Conservation (phyloP, 2,113 vertebrate species). For the Callocephalon fimbriatum region DNA sequence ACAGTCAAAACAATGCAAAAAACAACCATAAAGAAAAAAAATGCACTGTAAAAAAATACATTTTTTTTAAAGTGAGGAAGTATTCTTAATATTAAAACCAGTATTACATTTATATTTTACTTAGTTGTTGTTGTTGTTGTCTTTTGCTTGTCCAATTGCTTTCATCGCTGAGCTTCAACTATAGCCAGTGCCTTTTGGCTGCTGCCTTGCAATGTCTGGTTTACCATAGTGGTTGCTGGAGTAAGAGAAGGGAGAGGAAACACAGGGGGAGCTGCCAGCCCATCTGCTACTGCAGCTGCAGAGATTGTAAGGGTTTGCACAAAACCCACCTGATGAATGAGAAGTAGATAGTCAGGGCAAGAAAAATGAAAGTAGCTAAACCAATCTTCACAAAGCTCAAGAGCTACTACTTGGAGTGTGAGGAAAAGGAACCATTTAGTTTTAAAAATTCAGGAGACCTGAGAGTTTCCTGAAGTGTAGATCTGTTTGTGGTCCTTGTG, state of each 20-base stretch:
- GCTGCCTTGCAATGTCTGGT: background rate
- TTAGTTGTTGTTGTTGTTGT: background rate
- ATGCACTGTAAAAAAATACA: background rate
- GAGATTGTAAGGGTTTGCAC: background rate
- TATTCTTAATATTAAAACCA: background rate
- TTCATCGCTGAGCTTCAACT: background rate
- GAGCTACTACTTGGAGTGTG: background rate
- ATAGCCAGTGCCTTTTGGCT: background rate
- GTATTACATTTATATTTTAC: background rate
- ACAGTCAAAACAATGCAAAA: background rate
- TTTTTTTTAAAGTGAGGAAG: background rate
- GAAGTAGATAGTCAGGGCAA: background rate
- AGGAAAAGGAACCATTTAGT: background rate
- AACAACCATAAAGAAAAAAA: background rate
- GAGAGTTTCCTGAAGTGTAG: background rate
- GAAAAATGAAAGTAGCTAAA: background rate
- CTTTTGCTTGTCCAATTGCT: background rate
- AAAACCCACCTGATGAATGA: slow-evolving; percentile 13
- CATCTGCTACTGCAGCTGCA: background rate
- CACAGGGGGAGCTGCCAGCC: background rate
- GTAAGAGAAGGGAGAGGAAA: background rate
- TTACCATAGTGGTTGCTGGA: background rate
- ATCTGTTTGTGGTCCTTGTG: background rate
- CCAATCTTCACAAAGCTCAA: background rate
- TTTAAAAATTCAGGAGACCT: background rate